Evolutionary conservation across 1,140 invertebrate species (phyloP), one percentile per base, ranked within the genome.

Genomic region (Lasioglossum baleicum): DNA sequence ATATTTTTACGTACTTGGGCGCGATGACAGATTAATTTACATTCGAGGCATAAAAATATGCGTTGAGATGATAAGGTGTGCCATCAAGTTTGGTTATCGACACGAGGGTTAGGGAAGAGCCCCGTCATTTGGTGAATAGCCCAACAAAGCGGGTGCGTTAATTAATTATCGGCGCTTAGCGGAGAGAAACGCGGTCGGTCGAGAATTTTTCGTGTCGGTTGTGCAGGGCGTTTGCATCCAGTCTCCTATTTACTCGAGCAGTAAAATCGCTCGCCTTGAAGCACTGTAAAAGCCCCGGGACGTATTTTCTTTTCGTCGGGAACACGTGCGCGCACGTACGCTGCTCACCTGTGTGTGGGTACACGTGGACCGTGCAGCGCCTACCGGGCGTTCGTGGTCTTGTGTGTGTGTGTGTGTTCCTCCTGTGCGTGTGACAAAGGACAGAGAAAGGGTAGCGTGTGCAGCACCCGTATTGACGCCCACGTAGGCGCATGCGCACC

Each of bases 381-480:
- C 13, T 70, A 78, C 10, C 10, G 2, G 44, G 2, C 44, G 44
- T 10, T 13, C 44, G 44, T 6, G 0, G 44, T 13, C 10, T 48
- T 66, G 79, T 72, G 75, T 81, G 72, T 51, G 75, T 74, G 56
- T n/a, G 72, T 51, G 75, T 74, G 56, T n/a, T 8, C 56, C 51
- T 80, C 48, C 68, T 87, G 75, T 88, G 65, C 84, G 86, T 86
- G 87, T 83, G 87, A 89, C 88, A 90, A 90, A 90, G 87, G 88
- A 88, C 79, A 84, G 84, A 83, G 88, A 90, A 90, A 91, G 89
- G 90, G 90, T 91, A 88, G 89, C 83, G 85, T 83, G 88, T 87
- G 84, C 88, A 82, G 51, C 51, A 88, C 78, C 71, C 88, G 91
- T 92, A 92, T 92, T 92, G 90, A 92, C 91, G 90, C 88, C 90